phyloP scores from a whole-genome alignment of 2,797 vertebrate genomes.

The Sylvia borin region DNA sequence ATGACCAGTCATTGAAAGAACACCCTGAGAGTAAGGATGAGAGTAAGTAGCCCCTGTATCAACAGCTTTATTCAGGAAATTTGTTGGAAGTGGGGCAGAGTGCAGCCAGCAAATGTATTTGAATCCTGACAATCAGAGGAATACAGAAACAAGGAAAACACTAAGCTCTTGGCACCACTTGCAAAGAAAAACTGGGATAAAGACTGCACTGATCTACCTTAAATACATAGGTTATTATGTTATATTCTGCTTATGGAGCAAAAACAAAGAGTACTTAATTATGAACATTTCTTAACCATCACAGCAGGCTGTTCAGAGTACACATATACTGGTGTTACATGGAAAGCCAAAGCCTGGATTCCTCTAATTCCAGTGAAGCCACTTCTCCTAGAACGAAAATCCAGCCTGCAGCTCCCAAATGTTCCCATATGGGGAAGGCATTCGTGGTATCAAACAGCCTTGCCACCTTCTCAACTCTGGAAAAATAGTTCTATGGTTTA shows the following conservation, averaged over 20 bases:
- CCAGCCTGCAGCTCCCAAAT: neutral
- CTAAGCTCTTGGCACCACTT: neutral
- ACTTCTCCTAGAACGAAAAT: neutral
- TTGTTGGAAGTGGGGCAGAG: neutral
- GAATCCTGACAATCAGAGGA: neutral
- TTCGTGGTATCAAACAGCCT: fast-evolving
- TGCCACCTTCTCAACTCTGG: fast-evolving
- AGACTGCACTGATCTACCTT: neutral
- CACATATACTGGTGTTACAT: neutral
- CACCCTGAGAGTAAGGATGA: neutral
- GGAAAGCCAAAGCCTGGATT: neutral
- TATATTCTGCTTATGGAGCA: neutral
- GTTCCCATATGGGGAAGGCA: fast-evolving
- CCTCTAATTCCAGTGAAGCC: neutral
- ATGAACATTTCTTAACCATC: neutral
- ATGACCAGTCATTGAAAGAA: fast-evolving
- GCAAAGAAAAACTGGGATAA: neutral
- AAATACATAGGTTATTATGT: neutral
- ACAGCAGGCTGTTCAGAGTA: neutral
- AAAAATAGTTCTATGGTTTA: neutral
- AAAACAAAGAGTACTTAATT: neutral
- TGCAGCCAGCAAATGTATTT: neutral
- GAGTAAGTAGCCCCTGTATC: fast-evolving
- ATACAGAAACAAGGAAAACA: neutral
- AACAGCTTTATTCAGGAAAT: neutral